Evolutionary conservation across 2,797 vertebrate species (phyloP).

Genomic region (Decapterus maruadsi): DNA sequence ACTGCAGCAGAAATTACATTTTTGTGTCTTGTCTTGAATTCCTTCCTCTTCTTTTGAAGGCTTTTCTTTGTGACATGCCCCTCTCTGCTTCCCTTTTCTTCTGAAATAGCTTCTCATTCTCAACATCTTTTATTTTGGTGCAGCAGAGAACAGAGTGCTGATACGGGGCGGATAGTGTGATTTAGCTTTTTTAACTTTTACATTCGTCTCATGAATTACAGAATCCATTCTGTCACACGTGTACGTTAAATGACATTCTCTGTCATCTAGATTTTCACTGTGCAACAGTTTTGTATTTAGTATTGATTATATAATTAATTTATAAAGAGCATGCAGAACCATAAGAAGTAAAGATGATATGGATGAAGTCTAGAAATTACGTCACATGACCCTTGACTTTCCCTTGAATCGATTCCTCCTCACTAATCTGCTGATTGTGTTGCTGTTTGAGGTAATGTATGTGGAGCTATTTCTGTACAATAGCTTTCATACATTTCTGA

Average conservation of each 20-base stretch:
- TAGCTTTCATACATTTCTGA: slow-evolving; percentile 25
- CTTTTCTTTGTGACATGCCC: slow-evolving; percentile 49
- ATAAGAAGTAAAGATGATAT: background rate
- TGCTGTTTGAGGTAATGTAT: slow-evolving; percentile 2
- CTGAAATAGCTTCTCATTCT: slow-evolving; percentile 56
- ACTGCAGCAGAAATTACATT: slow-evolving; percentile 53
- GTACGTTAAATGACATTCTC: background rate
- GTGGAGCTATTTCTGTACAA: background rate
- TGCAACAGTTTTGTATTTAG: background rate
- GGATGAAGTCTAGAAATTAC: background rate
- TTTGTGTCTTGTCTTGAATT: slow-evolving; percentile 51
- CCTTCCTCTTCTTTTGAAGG: slow-evolving; percentile 64
- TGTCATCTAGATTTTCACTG: background rate
- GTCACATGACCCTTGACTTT: slow-evolving; percentile 3
- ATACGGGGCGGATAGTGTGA: slow-evolving; percentile 13
- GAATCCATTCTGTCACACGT: background rate
- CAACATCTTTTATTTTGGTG: slow-evolving; percentile 60
- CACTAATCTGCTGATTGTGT: slow-evolving; percentile 21
- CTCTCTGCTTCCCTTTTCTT: slow-evolving; percentile 69
- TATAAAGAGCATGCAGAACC: background rate
- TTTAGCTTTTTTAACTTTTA: slow-evolving; percentile 28
- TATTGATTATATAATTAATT: background rate
- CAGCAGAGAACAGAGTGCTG: slow-evolving; percentile 5
- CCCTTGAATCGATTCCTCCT: background rate
- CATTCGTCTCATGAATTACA: slow-evolving; percentile 44